A percentile compares a stretch with the other conserved stretches of the same genome.
Conservation (phyloP, 2,797 vertebrate genomes). For the Pseudochirops corinnae region DNA sequence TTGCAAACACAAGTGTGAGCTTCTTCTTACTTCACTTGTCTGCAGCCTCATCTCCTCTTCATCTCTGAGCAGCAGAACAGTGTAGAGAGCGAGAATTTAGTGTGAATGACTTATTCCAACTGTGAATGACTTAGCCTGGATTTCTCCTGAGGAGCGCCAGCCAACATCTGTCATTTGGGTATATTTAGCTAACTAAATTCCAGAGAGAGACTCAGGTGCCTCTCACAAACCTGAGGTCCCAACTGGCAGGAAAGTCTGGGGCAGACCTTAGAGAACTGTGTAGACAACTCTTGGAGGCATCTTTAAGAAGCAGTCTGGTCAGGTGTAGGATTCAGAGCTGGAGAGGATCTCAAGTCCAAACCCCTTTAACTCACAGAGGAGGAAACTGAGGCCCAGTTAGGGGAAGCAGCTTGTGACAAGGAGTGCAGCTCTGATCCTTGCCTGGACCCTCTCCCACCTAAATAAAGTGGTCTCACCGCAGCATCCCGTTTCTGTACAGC, state of each 20-base stretch:
- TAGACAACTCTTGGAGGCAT: background rate
- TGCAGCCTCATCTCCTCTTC: conserved; percentile 26
- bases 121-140: conserved; percentile 55
- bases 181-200: conserved; percentile 58
- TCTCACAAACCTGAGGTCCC: background rate
- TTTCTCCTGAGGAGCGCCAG: conserved; percentile 36
- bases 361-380: background rate
- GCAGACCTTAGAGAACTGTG: background rate
- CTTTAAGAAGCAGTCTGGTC: background rate
- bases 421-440: background rate
- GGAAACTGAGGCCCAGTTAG: background rate
- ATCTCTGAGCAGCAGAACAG: conserved; percentile 60
- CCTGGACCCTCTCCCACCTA: background rate
- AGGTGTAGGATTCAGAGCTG: background rate
- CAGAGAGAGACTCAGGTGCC: background rate
- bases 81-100: conserved; percentile 59
- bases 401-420: background rate
- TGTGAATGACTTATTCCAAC: conserved; percentile 75
- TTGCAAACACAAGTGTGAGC: conserved; percentile 77
- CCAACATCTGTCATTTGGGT: conserved; percentile 55
- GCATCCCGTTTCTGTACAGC: background rate
- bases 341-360: background rate
- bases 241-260: background rate
- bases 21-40: conserved; percentile 67
- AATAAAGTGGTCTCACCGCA: background rate